phyloP scores from a whole-genome alignment of 2,888 invertebrate genomes.

The Drosophila anomelani region DNA sequence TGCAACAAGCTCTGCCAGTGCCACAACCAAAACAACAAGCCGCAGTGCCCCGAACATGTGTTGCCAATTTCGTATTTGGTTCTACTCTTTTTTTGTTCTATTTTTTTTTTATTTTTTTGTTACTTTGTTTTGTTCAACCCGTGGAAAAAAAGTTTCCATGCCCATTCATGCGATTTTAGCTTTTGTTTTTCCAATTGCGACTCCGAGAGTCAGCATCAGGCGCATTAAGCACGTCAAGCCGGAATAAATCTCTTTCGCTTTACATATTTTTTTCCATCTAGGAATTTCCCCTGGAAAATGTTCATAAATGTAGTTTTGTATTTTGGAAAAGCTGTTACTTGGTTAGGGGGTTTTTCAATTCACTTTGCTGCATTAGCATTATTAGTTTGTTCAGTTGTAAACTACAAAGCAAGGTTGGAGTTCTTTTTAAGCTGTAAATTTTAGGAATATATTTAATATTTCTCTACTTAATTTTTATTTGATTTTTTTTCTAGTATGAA shows the following conservation, averaged over 20 bases:
- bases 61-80: conserved; percentile 40
- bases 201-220: conserved; percentile 10
- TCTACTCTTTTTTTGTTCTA: conserved; percentile 14
- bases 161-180: conserved; percentile 34
- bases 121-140: conserved; percentile 12
- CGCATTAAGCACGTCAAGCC: conserved; percentile 25
- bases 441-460: neutral
- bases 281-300: neutral
- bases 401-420: neutral
- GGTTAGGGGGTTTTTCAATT: neutral
- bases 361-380: neutral
- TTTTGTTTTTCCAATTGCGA: conserved; percentile 28
- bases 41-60: conserved; percentile 39
- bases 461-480: neutral
- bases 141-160: conserved; percentile 30
- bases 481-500: conserved; percentile 90
- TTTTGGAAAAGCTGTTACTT: neutral
- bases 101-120: conserved; percentile 14
- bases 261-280: neutral
- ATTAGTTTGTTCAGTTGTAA: neutral
- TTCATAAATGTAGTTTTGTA: conserved; percentile 6
- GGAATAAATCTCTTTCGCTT: conserved; percentile 22
- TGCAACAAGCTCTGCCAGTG: conserved; percentile 60
- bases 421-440: neutral
- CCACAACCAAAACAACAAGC: conserved; percentile 36